Evolutionary conservation across 2,797 vertebrate species (phyloP).

Genomic region (Alectoris magna): DNA sequence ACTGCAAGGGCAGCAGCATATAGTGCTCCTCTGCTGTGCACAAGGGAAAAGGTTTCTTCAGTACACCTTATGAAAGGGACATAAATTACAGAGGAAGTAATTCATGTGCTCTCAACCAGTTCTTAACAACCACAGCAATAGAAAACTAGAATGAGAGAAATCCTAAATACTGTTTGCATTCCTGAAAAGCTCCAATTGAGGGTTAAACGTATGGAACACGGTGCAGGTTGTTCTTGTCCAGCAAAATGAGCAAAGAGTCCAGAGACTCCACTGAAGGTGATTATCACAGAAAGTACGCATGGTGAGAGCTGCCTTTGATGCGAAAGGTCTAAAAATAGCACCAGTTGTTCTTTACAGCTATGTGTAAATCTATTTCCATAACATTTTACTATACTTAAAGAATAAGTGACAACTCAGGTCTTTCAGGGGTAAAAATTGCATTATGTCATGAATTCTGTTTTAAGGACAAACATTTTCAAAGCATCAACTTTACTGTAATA

Average conservation of each 20-base stretch:
- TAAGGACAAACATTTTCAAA: slow-evolving; percentile 22
- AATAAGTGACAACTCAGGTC: neutral
- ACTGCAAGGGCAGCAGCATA: neutral
- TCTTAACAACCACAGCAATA: neutral
- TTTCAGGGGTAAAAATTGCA: neutral
- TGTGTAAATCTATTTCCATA: neutral
- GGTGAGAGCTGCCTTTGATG: neutral
- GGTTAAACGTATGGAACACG: neutral
- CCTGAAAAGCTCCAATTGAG: neutral
- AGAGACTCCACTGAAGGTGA: neutral
- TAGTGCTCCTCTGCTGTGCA: accelerated
- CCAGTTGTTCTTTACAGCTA: neutral
- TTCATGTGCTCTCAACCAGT: neutral
- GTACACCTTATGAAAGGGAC: neutral
- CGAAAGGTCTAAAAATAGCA: neutral
- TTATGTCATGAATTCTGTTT: neutral
- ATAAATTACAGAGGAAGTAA: neutral
- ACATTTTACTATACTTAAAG: neutral
- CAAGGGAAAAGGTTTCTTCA: neutral
- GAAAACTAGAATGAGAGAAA: neutral
- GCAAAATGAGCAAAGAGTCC: neutral
- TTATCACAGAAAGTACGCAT: neutral
- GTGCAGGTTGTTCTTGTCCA: neutral
- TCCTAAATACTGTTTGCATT: neutral
- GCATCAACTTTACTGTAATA: neutral